phyloP scores from a whole-genome alignment of 2,113 vertebrate genomes.

The Polyodon spathula region DNA sequence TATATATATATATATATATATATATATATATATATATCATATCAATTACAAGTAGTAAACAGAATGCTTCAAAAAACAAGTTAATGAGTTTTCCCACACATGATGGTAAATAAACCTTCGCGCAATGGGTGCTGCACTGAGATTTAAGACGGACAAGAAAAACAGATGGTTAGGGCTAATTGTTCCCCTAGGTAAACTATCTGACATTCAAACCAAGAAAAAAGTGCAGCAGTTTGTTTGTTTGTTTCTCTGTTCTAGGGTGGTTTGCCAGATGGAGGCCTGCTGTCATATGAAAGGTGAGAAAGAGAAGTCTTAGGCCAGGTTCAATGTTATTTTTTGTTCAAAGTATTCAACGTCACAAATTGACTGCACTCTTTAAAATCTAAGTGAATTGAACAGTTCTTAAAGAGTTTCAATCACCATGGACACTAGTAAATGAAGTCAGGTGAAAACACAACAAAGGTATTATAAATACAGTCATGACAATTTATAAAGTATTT shows the following conservation, averaged over 20 bases:
- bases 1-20: too few relatives aligned
- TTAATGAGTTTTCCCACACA: constrained; percentile 4
- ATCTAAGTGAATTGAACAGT: too few relatives aligned
- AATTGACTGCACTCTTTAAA: too few relatives aligned
- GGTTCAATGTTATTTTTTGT: too few relatives aligned
- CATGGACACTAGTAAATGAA: too few relatives aligned
- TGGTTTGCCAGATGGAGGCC: constrained; percentile 64
- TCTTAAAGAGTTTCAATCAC: too few relatives aligned
- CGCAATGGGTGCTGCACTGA: background rate
- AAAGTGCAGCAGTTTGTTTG: constrained; percentile 11
- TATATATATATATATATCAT: too few relatives aligned
- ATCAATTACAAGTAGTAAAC: background rate
- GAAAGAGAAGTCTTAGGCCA: background rate
- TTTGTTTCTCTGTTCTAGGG: constrained; percentile 46
- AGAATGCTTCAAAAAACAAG: background rate
- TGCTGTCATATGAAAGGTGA: constrained; percentile 69
- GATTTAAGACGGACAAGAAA: background rate
- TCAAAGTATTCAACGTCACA: too few relatives aligned
- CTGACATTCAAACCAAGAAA: background rate
- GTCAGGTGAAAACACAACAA: too few relatives aligned
- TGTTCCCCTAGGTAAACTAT: background rate
- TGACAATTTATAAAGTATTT: too few relatives aligned
- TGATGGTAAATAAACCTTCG: too few relatives aligned
- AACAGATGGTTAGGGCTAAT: background rate
- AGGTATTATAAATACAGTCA: too few relatives aligned